Evolutionary conservation across 2,797 vertebrate species (phyloP).

Genomic region (Clamator glandarius): DNA sequence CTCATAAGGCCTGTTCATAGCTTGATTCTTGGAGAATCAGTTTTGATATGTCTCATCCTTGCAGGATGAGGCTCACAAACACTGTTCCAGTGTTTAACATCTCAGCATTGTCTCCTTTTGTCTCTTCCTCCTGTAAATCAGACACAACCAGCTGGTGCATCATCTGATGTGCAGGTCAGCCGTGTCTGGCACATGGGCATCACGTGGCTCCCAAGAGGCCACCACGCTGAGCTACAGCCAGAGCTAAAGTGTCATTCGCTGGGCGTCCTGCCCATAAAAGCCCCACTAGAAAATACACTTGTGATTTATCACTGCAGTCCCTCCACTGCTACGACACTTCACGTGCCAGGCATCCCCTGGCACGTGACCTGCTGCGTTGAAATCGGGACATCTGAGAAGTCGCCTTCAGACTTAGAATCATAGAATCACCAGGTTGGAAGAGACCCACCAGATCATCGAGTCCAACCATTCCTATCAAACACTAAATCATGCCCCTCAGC

Average conservation of each 20-base stretch:
- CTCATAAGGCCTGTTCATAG: no score
- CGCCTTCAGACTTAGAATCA: background rate
- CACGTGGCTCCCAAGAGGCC: background rate
- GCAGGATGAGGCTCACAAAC: background rate
- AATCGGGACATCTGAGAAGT: background rate
- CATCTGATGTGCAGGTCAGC: background rate
- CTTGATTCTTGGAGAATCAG: background rate
- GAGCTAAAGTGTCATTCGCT: background rate
- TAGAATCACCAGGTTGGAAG: no score
- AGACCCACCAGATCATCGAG: no score
- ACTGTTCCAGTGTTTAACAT: background rate
- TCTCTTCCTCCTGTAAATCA: background rate
- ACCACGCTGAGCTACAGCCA: accelerated
- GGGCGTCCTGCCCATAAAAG: background rate
- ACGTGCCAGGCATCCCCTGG: background rate
- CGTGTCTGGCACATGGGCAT: background rate
- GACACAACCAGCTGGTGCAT: background rate
- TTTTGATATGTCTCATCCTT: background rate
- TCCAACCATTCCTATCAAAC: no score
- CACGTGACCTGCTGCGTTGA: accelerated
- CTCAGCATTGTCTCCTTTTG: accelerated
- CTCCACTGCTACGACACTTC: background rate
- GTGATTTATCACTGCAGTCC: background rate
- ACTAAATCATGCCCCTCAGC: no score
- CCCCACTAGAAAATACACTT: background rate